phyloP scores from a whole-genome alignment of 2,888 invertebrate genomes.

The Tipula vernalis region DNA sequence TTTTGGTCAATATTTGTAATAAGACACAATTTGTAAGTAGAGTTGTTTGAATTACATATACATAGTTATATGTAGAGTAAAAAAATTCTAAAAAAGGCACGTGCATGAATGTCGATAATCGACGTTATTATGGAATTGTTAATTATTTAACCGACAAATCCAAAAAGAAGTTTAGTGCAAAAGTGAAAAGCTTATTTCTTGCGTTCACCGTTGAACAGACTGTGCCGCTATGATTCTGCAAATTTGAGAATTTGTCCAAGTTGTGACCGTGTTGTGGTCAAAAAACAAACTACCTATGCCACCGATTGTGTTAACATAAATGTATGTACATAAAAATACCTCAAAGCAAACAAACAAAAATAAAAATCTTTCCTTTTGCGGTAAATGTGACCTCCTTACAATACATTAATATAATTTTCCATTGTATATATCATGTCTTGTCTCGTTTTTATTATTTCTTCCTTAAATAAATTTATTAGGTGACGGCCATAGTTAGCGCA shows the following conservation, averaged over 20 bases:
- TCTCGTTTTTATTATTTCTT: neutral
- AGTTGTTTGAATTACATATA: neutral
- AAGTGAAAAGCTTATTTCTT: too few species aligned
- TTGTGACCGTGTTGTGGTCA: too few species aligned
- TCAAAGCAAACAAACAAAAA: neutral
- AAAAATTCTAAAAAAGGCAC: neutral
- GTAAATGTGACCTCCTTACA: neutral
- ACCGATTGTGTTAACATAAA: neutral
- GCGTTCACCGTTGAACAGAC: too few species aligned
- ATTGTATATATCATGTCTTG: neutral
- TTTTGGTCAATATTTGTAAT: neutral
- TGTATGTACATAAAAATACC: neutral
- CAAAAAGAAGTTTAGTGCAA: too few species aligned
- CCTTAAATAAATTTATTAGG: conserved; percentile 4
- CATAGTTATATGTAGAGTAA: neutral
- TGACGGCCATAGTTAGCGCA: neutral
- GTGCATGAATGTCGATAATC: neutral
- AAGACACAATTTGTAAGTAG: neutral
- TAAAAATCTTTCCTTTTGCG: neutral
- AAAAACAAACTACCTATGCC: neutral
- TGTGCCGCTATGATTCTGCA: too few species aligned
- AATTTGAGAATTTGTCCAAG: too few species aligned
- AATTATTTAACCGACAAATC: too few species aligned
- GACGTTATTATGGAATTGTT: neutral
- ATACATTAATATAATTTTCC: neutral